Evolutionary conservation across 1,140 invertebrate species (phyloP), one percentile per base, ranked within the genome.

Genomic region (Drosophila sulfurigaster): DNA sequence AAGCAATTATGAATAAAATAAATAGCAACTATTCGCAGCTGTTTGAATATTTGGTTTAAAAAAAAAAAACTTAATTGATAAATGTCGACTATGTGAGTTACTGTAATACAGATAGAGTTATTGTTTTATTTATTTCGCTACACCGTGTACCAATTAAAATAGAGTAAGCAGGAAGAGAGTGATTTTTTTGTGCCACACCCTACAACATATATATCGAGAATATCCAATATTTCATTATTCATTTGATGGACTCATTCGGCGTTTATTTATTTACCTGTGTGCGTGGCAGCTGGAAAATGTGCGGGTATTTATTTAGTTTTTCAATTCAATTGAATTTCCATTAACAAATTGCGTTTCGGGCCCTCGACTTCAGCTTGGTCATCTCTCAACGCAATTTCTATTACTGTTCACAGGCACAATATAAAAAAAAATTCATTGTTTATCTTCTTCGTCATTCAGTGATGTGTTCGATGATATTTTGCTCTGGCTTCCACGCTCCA

Each of bases 251-350:
- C 45, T 28, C 43, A 28, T 35, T 46, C 13, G 10, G 20, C n/a
- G 15, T 59, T 82, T 82, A 81, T 81, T 76, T 86, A 79, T 74
- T 70, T 68, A 59, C 41, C 63, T 60, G 46, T 59, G 13, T 58
- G 20, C 43, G 54, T 16, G 52, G 52, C 28, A 13, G 35, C 54
- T 60, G 46, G 58, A 28, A 71, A 63, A 67, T 43, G 38, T 45
- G 20, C 20, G 60, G 82, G 75, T 87, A 13, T 52, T 86, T 88
- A 79, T 80, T 82, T 82, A 79, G 82, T 87, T 88, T 88, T 82
- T 72, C 65, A 83, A 75, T 89, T 83, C 85, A 83, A 88, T 88
- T 88, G 75, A 88, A 81, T 81, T 88, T 88, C 78, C 83, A 88
- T 88, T 88, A 89, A 89, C 85, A 89, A 88, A 88, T 88, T 89